Evolutionary conservation across 2,113 vertebrate genomes (phyloP).

Genomic region (Psilopogon haemacephalus): DNA sequence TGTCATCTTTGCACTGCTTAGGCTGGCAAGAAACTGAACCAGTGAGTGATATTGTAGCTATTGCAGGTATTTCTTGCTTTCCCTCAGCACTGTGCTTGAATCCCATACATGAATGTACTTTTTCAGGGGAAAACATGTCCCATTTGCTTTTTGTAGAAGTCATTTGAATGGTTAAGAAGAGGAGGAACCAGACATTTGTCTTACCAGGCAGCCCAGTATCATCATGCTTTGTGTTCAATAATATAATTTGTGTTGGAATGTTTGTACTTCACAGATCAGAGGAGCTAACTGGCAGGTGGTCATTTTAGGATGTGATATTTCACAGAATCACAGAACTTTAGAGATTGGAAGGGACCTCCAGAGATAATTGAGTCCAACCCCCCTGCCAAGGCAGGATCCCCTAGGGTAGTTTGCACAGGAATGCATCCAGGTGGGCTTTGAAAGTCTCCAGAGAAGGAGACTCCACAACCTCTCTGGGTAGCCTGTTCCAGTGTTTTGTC

Average conservation of each 20-base stretch:
- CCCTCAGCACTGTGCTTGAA: neutral
- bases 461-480: too few relatives aligned
- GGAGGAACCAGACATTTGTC: neutral
- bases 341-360: too few relatives aligned
- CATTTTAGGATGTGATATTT: neutral
- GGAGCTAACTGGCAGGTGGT: neutral
- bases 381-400: too few relatives aligned
- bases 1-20: neutral
- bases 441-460: too few relatives aligned
- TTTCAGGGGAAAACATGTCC: accelerated
- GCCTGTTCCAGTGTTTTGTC: too few relatives aligned
- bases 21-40: neutral
- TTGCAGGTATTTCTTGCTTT: neutral
- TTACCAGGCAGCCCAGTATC: neutral
- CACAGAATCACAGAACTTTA: neutral
- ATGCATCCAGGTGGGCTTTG: too few relatives aligned
- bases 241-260: neutral
- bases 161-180: neutral
- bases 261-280: neutral
- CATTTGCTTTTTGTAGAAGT: neutral
- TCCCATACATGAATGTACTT: neutral
- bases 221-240: neutral
- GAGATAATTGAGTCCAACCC: too few relatives aligned
- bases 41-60: neutral
- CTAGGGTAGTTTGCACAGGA: too few relatives aligned